Percentiles rank a stretch among this genome's conserved stretches.
These are phyloP conservation scores for Meloidogyne floridensis DNA, from an alignment of 1,140 invertebrate genomes.

Conservation along the genomic window DNA sequence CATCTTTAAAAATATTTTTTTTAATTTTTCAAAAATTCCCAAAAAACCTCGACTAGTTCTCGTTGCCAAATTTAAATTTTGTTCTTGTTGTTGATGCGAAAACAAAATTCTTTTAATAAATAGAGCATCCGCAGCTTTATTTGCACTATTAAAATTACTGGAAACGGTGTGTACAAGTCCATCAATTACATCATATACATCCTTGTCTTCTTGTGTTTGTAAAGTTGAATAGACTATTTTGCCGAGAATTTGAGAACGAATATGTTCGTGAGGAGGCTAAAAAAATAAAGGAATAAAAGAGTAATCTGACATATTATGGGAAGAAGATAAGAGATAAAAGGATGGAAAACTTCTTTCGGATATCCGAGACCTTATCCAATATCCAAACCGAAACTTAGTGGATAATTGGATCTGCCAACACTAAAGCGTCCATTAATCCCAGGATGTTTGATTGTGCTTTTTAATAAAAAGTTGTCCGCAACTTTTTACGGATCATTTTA, in stretches of 20 bases:
- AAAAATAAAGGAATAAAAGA: slow-evolving; percentile 17
- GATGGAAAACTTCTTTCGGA: too few species aligned
- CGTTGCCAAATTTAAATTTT: not conserved
- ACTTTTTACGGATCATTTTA: too few species aligned
- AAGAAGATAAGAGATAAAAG: not conserved
- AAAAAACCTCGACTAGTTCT: not conserved
- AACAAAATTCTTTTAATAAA: slow-evolving; percentile 2
- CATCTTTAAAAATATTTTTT: not conserved
- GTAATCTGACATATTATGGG: slow-evolving; percentile 12
- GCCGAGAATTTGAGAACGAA: slow-evolving; percentile 43
- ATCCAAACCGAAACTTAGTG: too few species aligned
- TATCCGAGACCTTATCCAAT: too few species aligned
- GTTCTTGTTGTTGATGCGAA: not conserved
- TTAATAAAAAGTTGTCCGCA: too few species aligned
- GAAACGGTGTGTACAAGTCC: slow-evolving; percentile 25
- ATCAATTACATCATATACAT: slow-evolving; percentile 52
- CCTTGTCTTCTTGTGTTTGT: slow-evolving; percentile 33
- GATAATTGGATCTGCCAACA: too few species aligned
- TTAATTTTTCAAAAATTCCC: not conserved
- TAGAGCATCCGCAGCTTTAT: not conserved
- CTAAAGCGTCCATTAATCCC: too few species aligned
- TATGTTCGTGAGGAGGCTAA: slow-evolving; percentile 25
- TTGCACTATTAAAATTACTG: slow-evolving; percentile 8
- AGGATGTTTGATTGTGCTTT: too few species aligned
- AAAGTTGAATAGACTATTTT: slow-evolving; percentile 34